Evolutionary conservation across 2,888 invertebrate genomes (phyloP).

Genomic region (Coenonympha glycerion): DNA sequence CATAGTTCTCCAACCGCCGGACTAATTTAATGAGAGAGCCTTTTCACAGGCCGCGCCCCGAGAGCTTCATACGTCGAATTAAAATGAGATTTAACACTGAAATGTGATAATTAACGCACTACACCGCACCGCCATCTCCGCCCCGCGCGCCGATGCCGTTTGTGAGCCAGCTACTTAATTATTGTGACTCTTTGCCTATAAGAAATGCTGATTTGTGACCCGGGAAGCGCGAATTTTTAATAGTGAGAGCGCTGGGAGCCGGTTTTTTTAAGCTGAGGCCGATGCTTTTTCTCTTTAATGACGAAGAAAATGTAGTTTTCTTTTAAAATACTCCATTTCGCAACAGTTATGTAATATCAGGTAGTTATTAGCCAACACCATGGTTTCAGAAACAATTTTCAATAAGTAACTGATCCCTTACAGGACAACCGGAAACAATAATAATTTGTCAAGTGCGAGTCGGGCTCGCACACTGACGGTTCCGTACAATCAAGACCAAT

Average conservation of each 20-base stretch:
- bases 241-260: conserved; percentile 18
- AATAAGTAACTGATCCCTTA: too few relatives aligned
- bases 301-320: conserved; percentile 5
- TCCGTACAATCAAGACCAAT: too few relatives aligned
- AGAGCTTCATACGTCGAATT: conserved; percentile 40
- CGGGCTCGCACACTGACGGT: too few relatives aligned
- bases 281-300: conserved; percentile 9
- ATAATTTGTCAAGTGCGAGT: too few relatives aligned
- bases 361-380: too few relatives aligned
- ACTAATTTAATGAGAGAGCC: conserved; percentile 71
- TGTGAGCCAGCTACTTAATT: conserved; percentile 36
- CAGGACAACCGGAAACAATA: too few relatives aligned
- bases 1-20: conserved; percentile 69
- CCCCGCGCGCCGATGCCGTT: conserved; percentile 31
- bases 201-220: conserved; percentile 27
- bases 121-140: conserved; percentile 31
- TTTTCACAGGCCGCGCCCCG: conserved; percentile 47
- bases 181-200: conserved; percentile 34
- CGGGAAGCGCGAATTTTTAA: conserved; percentile 29
- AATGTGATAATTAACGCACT: conserved; percentile 47
- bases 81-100: conserved; percentile 48
- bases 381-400: too few relatives aligned
- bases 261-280: conserved; percentile 4
- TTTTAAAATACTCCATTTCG: not conserved
- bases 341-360: too few relatives aligned